phyloP scores from a whole-genome alignment of 1,140 invertebrate species.

The Drosophila melanogaster region Release_6_plus_ISO1_MT NC_004354.4:14671001-14671500 shows the following conservation, averaged over 20 bases:
- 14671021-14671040: neutral
- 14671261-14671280: neutral
- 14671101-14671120: neutral
- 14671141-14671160: too few relatives aligned
- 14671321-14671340: conserved; percentile 72
- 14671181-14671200: too few relatives aligned
- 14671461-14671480: neutral
- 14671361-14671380: conserved; percentile 61
- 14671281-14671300: conserved; percentile 12
- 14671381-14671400: conserved; percentile 18
- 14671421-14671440: conserved; percentile 8
- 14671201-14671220: too few relatives aligned
- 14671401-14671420: conserved; percentile 10
- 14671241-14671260: conserved; percentile 41
- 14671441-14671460: conserved; percentile 15
- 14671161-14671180: too few relatives aligned
- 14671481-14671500: conserved; percentile 54
- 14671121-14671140: too few relatives aligned
- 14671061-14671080: neutral
- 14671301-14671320: conserved; percentile 64
- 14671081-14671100: neutral
- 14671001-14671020: conserved; percentile 7
- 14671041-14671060: neutral
- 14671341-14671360: conserved; percentile 68
- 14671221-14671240: neutral